phyloP scores from a whole-genome alignment of 2,888 invertebrate genomes.

The Sarcophaga carnaria region DNA sequence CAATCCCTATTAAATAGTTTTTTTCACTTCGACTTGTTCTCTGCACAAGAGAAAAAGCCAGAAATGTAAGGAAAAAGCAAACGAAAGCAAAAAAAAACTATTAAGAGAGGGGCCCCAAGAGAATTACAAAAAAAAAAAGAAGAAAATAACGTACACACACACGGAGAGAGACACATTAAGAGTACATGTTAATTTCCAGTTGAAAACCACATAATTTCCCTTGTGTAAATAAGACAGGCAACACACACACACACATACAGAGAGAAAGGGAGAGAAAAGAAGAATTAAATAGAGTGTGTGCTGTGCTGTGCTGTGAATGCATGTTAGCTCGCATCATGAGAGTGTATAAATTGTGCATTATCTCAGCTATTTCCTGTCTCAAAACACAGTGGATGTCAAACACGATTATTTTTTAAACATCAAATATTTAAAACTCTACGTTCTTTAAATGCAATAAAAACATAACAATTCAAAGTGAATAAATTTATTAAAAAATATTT shows the following conservation, averaged over 20 bases:
- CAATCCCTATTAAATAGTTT: conserved; percentile 58
- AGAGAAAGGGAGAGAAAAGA: neutral
- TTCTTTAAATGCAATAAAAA: too few relatives aligned
- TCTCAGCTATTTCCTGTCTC: conserved; percentile 36
- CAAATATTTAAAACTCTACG: too few relatives aligned
- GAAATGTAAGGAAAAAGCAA: neutral
- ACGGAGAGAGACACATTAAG: conserved; percentile 24
- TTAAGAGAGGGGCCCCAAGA: neutral
- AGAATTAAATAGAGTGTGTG: neutral
- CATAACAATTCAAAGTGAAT: too few relatives aligned
- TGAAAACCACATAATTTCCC: conserved; percentile 64
- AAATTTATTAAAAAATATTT: too few relatives aligned
- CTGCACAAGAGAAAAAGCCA: neutral
- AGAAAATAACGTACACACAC: neutral
- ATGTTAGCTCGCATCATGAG: neutral
- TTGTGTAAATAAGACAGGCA: conserved; percentile 30
- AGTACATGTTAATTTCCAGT: conserved; percentile 55
- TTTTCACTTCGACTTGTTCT: neutral
- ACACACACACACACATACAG: neutral
- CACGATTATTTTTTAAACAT: too few relatives aligned
- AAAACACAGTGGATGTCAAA: conserved; percentile 11
- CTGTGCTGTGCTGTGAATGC: neutral
- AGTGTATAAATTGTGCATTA: conserved; percentile 20
- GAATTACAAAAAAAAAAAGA: neutral
- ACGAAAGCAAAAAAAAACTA: conserved; percentile 23